A percentile compares a stretch with the other conserved stretches of the same genome.
Conservation (phyloP, 2,113 vertebrate species). For the Semnopithecus entellus region DNA sequence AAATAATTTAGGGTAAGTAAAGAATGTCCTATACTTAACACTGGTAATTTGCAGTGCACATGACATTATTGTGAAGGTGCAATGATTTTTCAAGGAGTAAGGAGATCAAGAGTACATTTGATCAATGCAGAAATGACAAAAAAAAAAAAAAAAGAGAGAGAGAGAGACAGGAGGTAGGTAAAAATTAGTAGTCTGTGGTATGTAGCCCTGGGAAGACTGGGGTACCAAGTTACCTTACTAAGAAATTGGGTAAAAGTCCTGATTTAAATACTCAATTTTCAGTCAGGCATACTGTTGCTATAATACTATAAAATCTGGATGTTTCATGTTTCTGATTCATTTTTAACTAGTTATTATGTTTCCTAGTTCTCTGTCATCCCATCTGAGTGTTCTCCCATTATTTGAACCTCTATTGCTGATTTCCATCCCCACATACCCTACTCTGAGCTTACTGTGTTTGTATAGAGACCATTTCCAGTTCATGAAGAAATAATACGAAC, state of each 20-base stretch:
- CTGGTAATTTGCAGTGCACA: background rate
- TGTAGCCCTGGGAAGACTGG: background rate
- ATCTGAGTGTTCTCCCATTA: background rate
- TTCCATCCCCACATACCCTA: background rate
- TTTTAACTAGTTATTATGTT: background rate
- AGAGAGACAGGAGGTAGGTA: background rate
- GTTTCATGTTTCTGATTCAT: background rate
- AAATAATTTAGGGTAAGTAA: background rate
- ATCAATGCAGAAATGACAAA: background rate
- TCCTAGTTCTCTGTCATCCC: background rate
- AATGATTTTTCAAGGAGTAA: background rate
- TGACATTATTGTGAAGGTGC: background rate
- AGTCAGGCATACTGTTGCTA: background rate
- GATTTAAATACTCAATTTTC: background rate
- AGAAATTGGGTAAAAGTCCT: background rate
- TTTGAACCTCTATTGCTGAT: background rate
- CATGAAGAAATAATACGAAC: background rate
- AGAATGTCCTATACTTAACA: background rate
- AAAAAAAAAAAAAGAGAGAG: background rate
- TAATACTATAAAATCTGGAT: background rate
- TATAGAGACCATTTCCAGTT: background rate
- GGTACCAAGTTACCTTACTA: background rate
- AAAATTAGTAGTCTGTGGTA: background rate
- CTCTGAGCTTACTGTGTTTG: background rate
- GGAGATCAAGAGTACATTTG: background rate